phyloP scores from a whole-genome alignment of 2,888 invertebrate species.

The Chrysotoxum bicinctum region DNA sequence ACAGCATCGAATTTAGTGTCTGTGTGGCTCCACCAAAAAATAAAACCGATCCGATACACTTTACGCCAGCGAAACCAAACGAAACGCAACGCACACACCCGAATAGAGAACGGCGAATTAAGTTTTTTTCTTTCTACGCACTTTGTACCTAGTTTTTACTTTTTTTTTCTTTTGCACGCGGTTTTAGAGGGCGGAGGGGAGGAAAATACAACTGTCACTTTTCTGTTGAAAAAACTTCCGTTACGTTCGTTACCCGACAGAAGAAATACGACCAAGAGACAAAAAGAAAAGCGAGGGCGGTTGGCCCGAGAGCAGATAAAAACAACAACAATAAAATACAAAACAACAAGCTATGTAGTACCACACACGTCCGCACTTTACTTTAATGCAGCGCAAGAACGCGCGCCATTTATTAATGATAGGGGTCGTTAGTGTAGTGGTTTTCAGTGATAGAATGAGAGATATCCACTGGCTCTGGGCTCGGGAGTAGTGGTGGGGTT shows the following conservation, averaged over 20 bases:
- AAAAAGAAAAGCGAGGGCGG: conserved; percentile 40
- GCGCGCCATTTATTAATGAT: conserved; percentile 69
- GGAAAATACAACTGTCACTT: conserved; percentile 52
- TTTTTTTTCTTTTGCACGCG: conserved; percentile 1
- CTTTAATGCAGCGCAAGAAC: conserved; percentile 54
- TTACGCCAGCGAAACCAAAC: neutral
- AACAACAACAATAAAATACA: conserved; percentile 32
- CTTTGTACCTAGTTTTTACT: conserved; percentile 38
- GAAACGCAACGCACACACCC: neutral
- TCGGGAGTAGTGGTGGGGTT: neutral
- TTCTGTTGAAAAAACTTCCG: conserved; percentile 50
- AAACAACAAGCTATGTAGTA: conserved; percentile 40
- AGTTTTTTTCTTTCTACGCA: conserved; percentile 41
- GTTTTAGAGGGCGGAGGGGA: neutral
- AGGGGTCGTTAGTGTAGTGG: conserved; percentile 48
- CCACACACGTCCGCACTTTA: conserved; percentile 57
- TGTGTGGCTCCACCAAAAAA: conserved; percentile 3
- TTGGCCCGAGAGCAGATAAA: conserved; percentile 36
- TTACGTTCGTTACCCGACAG: conserved; percentile 49
- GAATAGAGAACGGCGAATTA: conserved; percentile 6
- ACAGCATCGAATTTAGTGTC: conserved; percentile 1
- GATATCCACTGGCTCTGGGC: neutral
- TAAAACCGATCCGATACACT: neutral
- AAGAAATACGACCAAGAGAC: conserved; percentile 3
- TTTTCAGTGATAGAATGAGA: conserved; percentile 45